Percentiles rank a stretch among this genome's conserved stretches.
Conservation (phyloP, 2,888 invertebrate genomes). For the Ormyrus labotus region DNA sequence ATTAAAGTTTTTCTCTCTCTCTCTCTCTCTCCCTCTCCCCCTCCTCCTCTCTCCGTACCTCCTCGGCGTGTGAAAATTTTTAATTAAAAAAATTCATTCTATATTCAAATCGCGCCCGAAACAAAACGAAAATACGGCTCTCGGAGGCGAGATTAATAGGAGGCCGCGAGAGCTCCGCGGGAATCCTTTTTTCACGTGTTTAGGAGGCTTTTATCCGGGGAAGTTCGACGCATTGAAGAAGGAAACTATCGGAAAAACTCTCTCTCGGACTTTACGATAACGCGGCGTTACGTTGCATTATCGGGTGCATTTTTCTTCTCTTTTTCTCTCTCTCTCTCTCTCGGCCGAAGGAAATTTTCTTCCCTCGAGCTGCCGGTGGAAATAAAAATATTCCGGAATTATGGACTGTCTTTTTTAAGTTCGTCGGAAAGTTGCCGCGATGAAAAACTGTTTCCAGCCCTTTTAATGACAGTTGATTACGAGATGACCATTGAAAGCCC, state of each 20-base stretch:
- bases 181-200: conserved; percentile 22
- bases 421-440: too few species aligned
- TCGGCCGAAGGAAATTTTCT: not conserved
- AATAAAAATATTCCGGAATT: conserved; percentile 21
- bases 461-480: too few species aligned
- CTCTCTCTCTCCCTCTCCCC: not conserved
- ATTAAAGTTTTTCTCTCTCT: conserved; percentile 38
- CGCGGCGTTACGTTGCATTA: conserved; percentile 28
- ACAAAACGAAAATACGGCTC: not conserved
- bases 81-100: conserved; percentile 47
- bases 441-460: too few species aligned
- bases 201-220: conserved; percentile 29
- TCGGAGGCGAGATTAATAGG: conserved; percentile 10
- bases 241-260: conserved; percentile 47
- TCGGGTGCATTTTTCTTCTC: conserved; percentile 31
- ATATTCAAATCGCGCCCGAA: conserved; percentile 33
- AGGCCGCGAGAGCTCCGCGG: too few species aligned
- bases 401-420: not conserved
- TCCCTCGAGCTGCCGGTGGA: not conserved
- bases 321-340: not conserved
- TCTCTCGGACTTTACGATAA: conserved; percentile 17
- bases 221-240: conserved; percentile 32
- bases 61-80: conserved; percentile 28
- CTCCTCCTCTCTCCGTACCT: not conserved
- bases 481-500: too few species aligned